Conservation (phyloP, 2,888 invertebrate species). For the Myopa testacea region DNA sequence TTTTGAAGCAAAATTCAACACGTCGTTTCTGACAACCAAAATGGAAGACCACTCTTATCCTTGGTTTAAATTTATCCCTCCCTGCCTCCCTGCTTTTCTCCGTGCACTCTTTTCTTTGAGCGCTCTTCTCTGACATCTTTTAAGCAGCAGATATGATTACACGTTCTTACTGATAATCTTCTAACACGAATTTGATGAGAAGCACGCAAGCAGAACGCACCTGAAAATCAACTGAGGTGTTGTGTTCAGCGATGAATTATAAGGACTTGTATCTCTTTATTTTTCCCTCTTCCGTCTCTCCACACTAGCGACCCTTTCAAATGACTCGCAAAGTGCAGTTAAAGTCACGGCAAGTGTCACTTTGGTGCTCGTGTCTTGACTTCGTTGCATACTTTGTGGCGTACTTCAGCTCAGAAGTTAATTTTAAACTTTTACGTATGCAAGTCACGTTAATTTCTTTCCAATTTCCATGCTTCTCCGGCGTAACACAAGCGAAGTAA, state of each 20-base stretch:
- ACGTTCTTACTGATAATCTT: conserved; percentile 3
- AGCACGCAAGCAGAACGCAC: neutral
- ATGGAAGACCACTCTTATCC: too few species aligned
- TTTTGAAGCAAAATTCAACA: too few species aligned
- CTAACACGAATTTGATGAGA: conserved; percentile 10
- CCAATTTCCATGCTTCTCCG: conserved; percentile 6
- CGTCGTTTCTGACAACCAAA: too few species aligned
- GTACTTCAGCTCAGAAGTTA: conserved; percentile 43
- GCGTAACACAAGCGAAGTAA: neutral
- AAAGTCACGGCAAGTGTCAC: conserved; percentile 50
- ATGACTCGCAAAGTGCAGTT: conserved; percentile 49
- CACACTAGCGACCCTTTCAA: neutral
- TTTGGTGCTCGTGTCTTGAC: conserved; percentile 46
- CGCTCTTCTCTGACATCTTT: neutral
- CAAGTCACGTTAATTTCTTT: conserved; percentile 50
- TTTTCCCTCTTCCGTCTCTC: neutral
- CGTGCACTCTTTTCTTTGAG: neutral
- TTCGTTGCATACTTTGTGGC: conserved; percentile 39
- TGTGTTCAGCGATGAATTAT: too few species aligned
- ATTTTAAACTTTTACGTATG: conserved; percentile 41
- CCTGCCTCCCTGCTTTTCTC: too few species aligned
- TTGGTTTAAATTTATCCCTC: too few species aligned
- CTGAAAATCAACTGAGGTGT: too few species aligned
- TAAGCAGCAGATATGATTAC: neutral
- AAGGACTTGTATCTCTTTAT: too few species aligned